Evolutionary conservation across 2,888 invertebrate genomes (phyloP), one percentile per base, ranked within the genome.

Genomic region (Apamea epomidion): DNA sequence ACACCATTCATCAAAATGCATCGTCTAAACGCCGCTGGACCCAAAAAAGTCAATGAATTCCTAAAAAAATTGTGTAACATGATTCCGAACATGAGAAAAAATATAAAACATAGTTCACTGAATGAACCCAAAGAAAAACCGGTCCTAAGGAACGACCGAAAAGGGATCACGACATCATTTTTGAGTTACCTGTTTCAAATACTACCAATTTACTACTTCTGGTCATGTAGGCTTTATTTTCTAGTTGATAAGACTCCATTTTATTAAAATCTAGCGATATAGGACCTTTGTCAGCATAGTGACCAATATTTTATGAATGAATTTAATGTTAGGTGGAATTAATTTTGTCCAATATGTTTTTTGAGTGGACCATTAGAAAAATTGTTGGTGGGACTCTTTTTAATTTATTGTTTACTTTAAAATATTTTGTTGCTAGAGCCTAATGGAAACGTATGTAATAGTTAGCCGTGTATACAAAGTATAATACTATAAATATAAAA

Each of bases 51-150:
- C 45, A 8, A 87, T 67, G 32, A 70, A 60, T 62, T 71, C 58
- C 25, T 45, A 18, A 80, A 87, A 89, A 81, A 74, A 29, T n/a
- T 45, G 73, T 82, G 82, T 75, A 71, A 86, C 81, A 78, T 51
- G 74, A 84, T 78, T 54, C 65, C 45, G 32, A 80, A 81, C 67
- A 76, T 80, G 37, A 75, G 58, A 88, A 87, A 87, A 76, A 83
- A 82, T 42, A 76, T 32, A 81, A 86, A 75, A 80, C 83, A 87
- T 85, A 88, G 87, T 89, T 84, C 81, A 90, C 84, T 86, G 90
- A 91, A 91, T 90, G 89, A 86, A 87, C 80, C 84, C 81, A 51
- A 72, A 67, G 12, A 42, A 42, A 72, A 89, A 91, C 91, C 84
- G 84, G 91, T 90, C 86, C 67, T 72, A 69, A 87, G 85, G 90